Base-by-base conservation (phyloP, 2,888 invertebrate species). In the Byasa hedistus region DNA sequence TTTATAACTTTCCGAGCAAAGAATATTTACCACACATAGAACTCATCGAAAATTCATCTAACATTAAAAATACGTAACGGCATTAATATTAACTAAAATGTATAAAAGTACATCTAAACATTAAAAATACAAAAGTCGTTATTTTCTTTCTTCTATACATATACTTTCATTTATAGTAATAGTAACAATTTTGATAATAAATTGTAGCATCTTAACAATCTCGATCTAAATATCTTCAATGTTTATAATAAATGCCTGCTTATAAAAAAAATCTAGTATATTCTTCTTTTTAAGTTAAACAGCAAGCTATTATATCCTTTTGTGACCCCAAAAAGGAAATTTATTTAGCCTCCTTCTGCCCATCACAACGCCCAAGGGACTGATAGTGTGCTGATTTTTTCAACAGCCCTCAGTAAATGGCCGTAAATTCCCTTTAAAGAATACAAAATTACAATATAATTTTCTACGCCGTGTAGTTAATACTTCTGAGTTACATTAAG, bases 311-410 rank as follows among this genome's bases (percentile, higher is more conserved):
- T 15, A 22, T 54, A 12, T 22, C 22, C 52, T 22, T 22, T 22
- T n/a, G 19, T 21, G n/a, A 51, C 51, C 22, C 52, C n/a, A 48
- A 54, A 54, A 22, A 54, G 52, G 22, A 54, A 22, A 54, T 54
- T 54, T 21, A 54, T 54, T 54, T 54, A 3, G 21, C n/a, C 52
- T 21, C 52, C n/a, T 54, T 54, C 22, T 23, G 52, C n/a, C 12
- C 15, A n/a, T 22, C 22, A n/a, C 21, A 22, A 22, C 22, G 10
- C 52, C n/a, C 52, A 22, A 54, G 52, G 22, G 52, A 54, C 21
- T 54, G 52, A 22, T 23, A 54, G 22, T 54, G 52, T 54, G 52
- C 22, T 22, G 52, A 51, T 22, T 54, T 54, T 54, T 15, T 48
- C 12, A 22, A 22, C 21, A 10, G 52, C 52, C n/a, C 22, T 54